Base-by-base conservation (phyloP, 2,113 vertebrate genomes). In the Hippoglossus stenolepis region DNA sequence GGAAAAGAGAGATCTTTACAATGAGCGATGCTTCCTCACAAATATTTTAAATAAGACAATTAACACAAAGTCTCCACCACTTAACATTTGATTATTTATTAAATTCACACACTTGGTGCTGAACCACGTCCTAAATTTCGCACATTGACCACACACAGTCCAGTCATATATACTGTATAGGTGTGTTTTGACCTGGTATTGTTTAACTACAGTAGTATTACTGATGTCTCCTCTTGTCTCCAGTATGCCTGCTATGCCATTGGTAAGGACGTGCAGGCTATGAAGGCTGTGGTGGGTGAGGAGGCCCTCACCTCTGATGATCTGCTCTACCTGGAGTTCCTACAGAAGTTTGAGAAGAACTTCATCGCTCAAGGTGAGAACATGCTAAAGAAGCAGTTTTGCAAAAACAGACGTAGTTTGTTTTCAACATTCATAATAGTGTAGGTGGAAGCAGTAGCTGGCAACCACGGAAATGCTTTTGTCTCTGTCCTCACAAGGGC, bases 301-400 rank as follows among this genome's bases (percentile, higher is more conserved):
- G 95, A 96, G 74, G 95, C 95, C 31, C 91, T 96, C 60, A 95
- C 95, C 53, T 83, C 95, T 1, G 95, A 96, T 26, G 95, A 96
- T 35, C 91, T 96, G 75, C 90, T 96, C 31, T 96, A 95, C 82
- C 90, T 96, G 13, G 95, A 96, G 89, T 96, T 96, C 90, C 90
- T 96, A 14, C 95, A 96, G 83, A 96, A 96, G 84, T 96, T 96
- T 86, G 95, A 96, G 83, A 96, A 92, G 92, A 96, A 95, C 80
- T 96, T 96, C 81, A 95, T 96, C 28, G 93, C 95, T 86, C 95
- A 96, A 82, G 95, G 95, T 95, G 84, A 82, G 90, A 76, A 11
- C 2, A 49, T 1, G 21, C 54, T 2, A 4, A 20, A 65, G 5
- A 43, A 62, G 26, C 40, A 14, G 2, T 20, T 1, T n/a, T 21